A percentile compares a stretch with the other conserved stretches of the same genome.
These are phyloP conservation scores for Takifugu flavidus DNA, from an alignment of 2,113 vertebrate species.

Conservation along the genomic window DNA sequence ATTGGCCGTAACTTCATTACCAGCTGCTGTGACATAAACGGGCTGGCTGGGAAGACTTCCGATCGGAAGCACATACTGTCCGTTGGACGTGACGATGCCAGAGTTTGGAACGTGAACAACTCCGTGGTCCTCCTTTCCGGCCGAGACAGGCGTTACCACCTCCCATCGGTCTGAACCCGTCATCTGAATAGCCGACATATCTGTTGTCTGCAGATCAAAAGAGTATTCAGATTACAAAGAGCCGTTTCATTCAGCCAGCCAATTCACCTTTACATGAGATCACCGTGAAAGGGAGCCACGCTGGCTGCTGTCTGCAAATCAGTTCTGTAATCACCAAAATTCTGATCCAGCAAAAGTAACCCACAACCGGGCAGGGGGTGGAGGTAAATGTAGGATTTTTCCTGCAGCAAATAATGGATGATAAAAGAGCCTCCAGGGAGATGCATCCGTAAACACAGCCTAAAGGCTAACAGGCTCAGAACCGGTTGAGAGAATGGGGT, in stretches of 20 bases:
- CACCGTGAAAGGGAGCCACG: not conserved
- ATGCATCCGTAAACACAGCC: constrained; percentile 14
- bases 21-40: constrained; percentile 93
- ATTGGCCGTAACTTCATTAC: constrained; percentile 84
- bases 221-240: constrained; percentile 20
- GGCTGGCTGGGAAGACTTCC: constrained; percentile 95
- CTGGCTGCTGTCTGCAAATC: constrained; percentile 5
- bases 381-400: not conserved
- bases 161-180: constrained; percentile 95
- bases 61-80: constrained; percentile 95
- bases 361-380: not conserved
- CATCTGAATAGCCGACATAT: constrained; percentile 93
- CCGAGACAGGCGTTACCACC: constrained; percentile 85
- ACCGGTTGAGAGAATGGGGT: constrained; percentile 34
- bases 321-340: not conserved
- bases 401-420: constrained; percentile 11
- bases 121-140: constrained; percentile 93
- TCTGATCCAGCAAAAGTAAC: constrained; percentile 5
- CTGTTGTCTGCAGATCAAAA: constrained; percentile 80
- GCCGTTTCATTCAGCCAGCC: not conserved
- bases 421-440: constrained; percentile 13
- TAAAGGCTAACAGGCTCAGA: constrained; percentile 39
- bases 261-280: constrained; percentile 8
- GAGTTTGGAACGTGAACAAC: constrained; percentile 91
- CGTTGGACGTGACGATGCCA: constrained; percentile 90